Evolutionary conservation across 2,113 vertebrate genomes (phyloP).

Genomic region (Chelonoidis abingdonii): DNA sequence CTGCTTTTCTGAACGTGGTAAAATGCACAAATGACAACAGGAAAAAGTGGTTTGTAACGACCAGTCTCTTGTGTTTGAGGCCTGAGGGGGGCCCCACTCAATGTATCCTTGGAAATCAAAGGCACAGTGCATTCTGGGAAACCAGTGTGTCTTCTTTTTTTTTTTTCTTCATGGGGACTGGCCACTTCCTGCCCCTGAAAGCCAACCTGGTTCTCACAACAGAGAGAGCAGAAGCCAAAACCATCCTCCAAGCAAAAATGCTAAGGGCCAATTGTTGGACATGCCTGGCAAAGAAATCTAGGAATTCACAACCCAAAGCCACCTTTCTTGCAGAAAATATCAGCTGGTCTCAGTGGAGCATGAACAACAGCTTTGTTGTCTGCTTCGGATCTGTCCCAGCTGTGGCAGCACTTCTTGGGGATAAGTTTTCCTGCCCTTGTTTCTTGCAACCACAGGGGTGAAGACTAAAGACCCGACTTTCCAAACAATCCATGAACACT

Average conservation of each 20-base stretch:
- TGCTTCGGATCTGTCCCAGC: neutral
- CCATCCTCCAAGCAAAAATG: constrained; percentile 48
- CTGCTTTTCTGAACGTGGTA: neutral
- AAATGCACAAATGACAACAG: neutral
- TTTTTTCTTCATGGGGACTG: neutral
- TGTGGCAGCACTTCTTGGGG: neutral
- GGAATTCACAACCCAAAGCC: fast-evolving
- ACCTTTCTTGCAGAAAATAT: neutral
- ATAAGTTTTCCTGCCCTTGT: neutral
- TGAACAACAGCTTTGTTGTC: neutral
- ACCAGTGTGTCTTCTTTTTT: neutral
- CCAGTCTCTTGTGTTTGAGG: neutral
- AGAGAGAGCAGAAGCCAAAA: neutral
- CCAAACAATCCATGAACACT: fast-evolving
- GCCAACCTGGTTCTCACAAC: neutral
- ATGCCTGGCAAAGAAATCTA: neutral
- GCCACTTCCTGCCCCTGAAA: neutral
- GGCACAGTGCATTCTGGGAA: neutral
- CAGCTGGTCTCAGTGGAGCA: neutral
- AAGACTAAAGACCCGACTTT: neutral
- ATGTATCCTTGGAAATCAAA: neutral
- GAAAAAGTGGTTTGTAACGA: neutral
- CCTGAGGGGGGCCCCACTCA: neutral
- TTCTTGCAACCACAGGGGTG: neutral
- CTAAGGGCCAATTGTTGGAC: neutral